Base-by-base conservation (phyloP, 2,797 vertebrate species). In the Tamandua tetradactyla region DNA sequence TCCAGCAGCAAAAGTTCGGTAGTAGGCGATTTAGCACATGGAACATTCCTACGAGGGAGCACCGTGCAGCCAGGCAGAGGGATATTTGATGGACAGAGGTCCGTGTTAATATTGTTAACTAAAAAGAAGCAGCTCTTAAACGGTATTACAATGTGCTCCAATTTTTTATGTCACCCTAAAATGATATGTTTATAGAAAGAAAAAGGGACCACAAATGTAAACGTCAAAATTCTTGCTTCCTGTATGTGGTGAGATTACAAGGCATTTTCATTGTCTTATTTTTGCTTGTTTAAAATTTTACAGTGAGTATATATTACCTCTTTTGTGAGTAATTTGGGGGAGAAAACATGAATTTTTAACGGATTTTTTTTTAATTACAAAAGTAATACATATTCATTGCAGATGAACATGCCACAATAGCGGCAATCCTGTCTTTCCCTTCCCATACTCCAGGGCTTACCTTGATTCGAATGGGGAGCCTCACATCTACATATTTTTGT, bases 211-310 rank as follows among this genome's bases (percentile, higher is more conserved):
- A 57, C 76, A 57, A 94, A 87, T 55, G 61, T 83, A n/a, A 93
- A 92, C 23, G 61, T 25, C 62, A 32, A 64, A 66, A 92, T 87
- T 30, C 3, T n/a, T 66, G 15, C 72, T 74, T 93, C 64, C 52
- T 91, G n/a, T 85, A 25, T 30, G 25, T 57, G 42, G 35, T 47
- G 20, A 84, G 62, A 76, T 87, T 72, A 68, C 5, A 40, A 35
- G 40, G 69, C 81, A 76, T 40, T 84, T 80, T 79, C 49, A 44
- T 83, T 92, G 79, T 75, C 62, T 79, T 52, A 75, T 66, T 94
- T 82, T 93, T 74, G 61, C 52, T 69, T 71, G 66, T 92, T 90
- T 89, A 92, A 89, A 76, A 74, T 76, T 93, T 42, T 66, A 15
- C 55, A 44, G 9, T 76, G 42, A 92, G 13, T 79, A n/a, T 42